Evolutionary conservation across 2,888 invertebrate species (phyloP).

Genomic region (Parascotia fuliginaria): DNA sequence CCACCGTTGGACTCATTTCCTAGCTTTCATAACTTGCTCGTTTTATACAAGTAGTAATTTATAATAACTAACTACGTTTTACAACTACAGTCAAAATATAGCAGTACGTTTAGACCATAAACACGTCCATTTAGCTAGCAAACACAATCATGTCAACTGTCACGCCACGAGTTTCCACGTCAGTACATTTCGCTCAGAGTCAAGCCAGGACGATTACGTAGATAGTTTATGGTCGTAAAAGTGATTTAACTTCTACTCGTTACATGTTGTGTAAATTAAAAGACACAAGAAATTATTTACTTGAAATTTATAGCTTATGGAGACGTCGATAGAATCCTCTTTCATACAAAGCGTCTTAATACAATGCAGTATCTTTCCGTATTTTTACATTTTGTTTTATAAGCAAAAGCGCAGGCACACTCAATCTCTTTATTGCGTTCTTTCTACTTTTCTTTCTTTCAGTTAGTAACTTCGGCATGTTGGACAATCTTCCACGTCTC

Average conservation of each 20-base stretch:
- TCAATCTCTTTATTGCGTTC: too few species aligned
- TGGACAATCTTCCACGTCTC: too few species aligned
- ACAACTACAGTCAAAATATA: background rate
- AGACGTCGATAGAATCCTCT: too few species aligned
- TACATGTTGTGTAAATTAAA: background rate
- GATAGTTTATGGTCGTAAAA: constrained; percentile 18
- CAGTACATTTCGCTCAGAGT: constrained; percentile 15
- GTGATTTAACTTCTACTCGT: constrained; percentile 7
- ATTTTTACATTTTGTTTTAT: too few species aligned
- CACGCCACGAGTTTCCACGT: constrained; percentile 9
- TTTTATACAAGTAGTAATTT: too few species aligned
- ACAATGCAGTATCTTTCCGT: too few species aligned
- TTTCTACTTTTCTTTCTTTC: too few species aligned
- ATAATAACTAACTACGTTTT: background rate
- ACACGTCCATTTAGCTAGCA: constrained; percentile 7
- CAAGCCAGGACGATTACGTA: constrained; percentile 7
- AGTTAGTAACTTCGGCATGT: too few species aligned
- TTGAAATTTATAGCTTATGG: background rate
- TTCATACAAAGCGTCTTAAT: too few species aligned
- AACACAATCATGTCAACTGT: constrained; percentile 17
- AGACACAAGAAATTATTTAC: background rate
- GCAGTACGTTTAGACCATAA: background rate
- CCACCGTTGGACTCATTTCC: too few species aligned
- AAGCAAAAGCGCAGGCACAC: too few species aligned
- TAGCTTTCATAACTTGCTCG: too few species aligned